Percentiles rank a stretch among this genome's conserved stretches.
Conservation (phyloP, 2,888 invertebrate genomes). For the Brachyptera risi region DNA sequence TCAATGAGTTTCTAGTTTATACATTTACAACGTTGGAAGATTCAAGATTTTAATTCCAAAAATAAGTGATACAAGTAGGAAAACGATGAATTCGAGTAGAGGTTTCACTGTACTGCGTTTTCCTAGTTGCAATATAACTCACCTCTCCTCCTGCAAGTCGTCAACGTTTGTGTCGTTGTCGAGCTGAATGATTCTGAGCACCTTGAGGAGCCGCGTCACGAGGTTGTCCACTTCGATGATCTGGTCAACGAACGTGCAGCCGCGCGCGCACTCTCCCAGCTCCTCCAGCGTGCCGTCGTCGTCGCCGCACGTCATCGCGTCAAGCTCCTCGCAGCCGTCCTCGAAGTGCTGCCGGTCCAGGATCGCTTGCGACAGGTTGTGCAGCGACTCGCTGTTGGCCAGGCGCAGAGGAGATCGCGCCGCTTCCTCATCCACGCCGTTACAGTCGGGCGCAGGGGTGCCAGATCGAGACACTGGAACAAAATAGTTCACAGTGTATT, state of each 20-base stretch:
- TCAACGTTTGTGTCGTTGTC: slow-evolving; percentile 62
- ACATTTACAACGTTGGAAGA: neutral
- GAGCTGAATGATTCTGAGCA: slow-evolving; percentile 66
- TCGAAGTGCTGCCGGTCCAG: slow-evolving; percentile 59
- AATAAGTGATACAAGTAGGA: too few relatives aligned
- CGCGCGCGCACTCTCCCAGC: slow-evolving; percentile 51
- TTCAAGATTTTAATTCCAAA: neutral
- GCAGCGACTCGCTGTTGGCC: slow-evolving; percentile 61
- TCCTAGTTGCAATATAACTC: too few relatives aligned
- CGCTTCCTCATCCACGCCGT: neutral
- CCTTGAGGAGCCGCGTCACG: slow-evolving; percentile 67
- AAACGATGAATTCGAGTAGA: too few relatives aligned
- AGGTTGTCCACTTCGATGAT: slow-evolving; percentile 71
- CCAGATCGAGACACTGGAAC: neutral
- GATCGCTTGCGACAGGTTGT: slow-evolving; percentile 74
- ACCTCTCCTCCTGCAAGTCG: slow-evolving; percentile 34
- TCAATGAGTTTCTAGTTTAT: too few relatives aligned
- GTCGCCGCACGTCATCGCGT: slow-evolving; percentile 11
- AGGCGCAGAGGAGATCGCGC: slow-evolving; percentile 30
- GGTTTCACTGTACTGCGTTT: too few relatives aligned
- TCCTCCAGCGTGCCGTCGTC: slow-evolving; percentile 43
- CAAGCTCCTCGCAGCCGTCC: slow-evolving; percentile 10
- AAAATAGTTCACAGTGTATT: too few relatives aligned
- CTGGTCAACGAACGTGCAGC: slow-evolving; percentile 63
- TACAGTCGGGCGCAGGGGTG: neutral